Evolutionary conservation across 30 jellyfish, hydroid and myxozoan genomes (phyloP).

Genomic region (Chrysaora quinquecirrha): DNA sequence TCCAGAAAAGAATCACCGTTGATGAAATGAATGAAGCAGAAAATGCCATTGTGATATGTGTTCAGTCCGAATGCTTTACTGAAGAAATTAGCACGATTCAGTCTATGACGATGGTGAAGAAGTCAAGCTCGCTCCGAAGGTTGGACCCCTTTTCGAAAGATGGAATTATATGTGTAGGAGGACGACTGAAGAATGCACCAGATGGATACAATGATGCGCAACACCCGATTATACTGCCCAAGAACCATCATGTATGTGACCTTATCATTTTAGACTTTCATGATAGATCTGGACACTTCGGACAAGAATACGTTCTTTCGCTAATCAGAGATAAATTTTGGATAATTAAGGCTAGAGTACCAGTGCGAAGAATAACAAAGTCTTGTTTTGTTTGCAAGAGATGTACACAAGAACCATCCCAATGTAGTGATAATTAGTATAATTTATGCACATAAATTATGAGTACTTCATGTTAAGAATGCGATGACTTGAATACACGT

Average conservation of each 20-base stretch:
- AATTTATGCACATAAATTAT: no score
- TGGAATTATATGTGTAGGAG: slow-evolving; percentile 31
- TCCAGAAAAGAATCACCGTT: slow-evolving; percentile 7
- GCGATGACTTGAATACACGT: no score
- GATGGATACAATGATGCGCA: not conserved
- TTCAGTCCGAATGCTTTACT: slow-evolving; percentile 12
- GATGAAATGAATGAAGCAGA: slow-evolving; percentile 12
- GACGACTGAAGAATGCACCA: slow-evolving; percentile 29
- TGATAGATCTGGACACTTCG: slow-evolving; percentile 32
- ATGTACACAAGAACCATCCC: not conserved
- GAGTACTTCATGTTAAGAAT: no score
- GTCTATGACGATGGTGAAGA: not conserved
- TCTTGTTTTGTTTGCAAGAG: not conserved
- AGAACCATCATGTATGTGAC: slow-evolving; percentile 32
- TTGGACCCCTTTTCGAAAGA: slow-evolving; percentile 15
- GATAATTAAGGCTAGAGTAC: slow-evolving; percentile 6
- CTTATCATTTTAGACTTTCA: slow-evolving; percentile 10
- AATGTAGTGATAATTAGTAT: no score
- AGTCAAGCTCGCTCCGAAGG: slow-evolving; percentile 7
- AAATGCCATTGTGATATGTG: not conserved
- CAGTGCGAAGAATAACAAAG: not conserved
- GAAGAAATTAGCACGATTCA: slow-evolving; percentile 10
- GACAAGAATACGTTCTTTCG: slow-evolving; percentile 25
- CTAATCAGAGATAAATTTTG: not conserved
- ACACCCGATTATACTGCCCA: slow-evolving; percentile 36